Evolutionary conservation across 2,888 invertebrate species (phyloP), one percentile per base, ranked within the genome.

Genomic region (Cryptocephalus moraei): DNA sequence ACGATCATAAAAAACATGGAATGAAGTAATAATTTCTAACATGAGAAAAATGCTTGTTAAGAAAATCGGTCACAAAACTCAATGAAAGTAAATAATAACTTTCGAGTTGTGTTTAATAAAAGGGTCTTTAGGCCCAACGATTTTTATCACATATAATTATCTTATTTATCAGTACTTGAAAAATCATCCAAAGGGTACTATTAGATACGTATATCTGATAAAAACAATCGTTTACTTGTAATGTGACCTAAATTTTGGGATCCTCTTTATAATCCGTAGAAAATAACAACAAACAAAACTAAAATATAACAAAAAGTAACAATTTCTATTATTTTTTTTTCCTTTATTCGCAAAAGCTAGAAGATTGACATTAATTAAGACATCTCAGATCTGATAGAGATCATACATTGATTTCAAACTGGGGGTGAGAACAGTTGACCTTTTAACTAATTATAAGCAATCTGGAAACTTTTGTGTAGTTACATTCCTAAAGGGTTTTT

Each of bases 271-370:
- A 44, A 44, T 43, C 49, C 47, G 48, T 49, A 51, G 47, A 53
- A 51, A 52, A 52, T 55, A 56, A 55, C 54, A 56, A 56, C 46
- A 53, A 57, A 56, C 53, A 56, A 56, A 56, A 56, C 49, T 52
- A 55, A 51, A 54, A 51, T 51, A 47, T 47, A 48, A 50, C 54
- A 50, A 52, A 56, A 56, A 57, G 53, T 51, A 57, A 57, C 55
- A 56, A 53, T 48, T 47, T 55, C 56, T 56, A 44, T 34, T 34
- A 34, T 36, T 36, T 22, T 22, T 22, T 22, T 22, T 22, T 6
- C 6, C 22, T 22, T 22, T 22, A 22, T 22, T 22, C 22, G 22
- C 22, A 22, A 22, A 22, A 22, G 22, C 22, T 22, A 22, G 36
- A 36, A 36, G 36, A 12, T 12, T 36, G 36, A 12, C 36, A 36